phyloP scores from a whole-genome alignment of 2,888 invertebrate genomes.

The Coecobrya sp. region DNA sequence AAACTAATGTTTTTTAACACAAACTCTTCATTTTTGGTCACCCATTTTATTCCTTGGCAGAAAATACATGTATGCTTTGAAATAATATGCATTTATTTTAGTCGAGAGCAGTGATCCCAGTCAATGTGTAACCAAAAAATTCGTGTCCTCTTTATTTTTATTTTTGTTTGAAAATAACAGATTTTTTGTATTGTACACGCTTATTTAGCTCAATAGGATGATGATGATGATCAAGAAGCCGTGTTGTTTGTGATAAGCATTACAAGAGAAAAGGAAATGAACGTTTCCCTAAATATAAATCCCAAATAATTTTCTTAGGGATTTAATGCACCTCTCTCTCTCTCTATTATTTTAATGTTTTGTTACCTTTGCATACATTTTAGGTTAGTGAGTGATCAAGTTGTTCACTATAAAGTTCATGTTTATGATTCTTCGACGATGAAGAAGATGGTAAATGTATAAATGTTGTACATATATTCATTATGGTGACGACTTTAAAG shows the following conservation, averaged over 20 bases:
- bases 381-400: neutral
- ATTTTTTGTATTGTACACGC: neutral
- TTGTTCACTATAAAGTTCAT: conserved; percentile 27
- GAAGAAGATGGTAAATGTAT: neutral
- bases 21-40: conserved; percentile 36
- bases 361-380: conserved; percentile 29
- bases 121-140: conserved; percentile 33
- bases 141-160: conserved; percentile 58
- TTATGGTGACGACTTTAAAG: neutral
- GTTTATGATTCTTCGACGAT: conserved; percentile 39
- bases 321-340: neutral
- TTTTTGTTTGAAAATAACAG: conserved; percentile 15
- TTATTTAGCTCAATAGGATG: conserved; percentile 5
- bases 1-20: conserved; percentile 26
- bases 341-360: neutral
- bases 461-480: neutral
- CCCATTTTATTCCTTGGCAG: conserved; percentile 20
- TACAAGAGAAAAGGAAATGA: conserved; percentile 66
- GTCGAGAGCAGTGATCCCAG: conserved; percentile 25
- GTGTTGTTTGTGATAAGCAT: neutral
- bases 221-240: neutral
- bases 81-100: conserved; percentile 1
- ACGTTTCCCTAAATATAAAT: conserved; percentile 53
- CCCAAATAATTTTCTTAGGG: conserved; percentile 36
- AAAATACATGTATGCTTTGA: no score